These are phyloP conservation scores for Tragelaphus strepsiceros DNA, from an alignment of 2,113 vertebrate genomes.

Conservation along the genomic window DNA sequence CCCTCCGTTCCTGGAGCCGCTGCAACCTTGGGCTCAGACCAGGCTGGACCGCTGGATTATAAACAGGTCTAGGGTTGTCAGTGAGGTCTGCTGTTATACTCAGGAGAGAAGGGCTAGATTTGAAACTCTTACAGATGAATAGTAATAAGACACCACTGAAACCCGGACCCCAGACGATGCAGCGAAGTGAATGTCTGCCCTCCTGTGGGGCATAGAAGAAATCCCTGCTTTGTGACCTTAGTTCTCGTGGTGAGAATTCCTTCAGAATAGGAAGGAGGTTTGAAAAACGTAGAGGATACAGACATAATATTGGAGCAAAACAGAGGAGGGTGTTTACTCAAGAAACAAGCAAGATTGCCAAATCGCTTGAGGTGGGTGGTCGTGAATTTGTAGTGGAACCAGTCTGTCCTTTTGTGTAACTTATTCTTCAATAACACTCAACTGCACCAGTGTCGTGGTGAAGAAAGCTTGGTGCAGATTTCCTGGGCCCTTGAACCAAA, in stretches of 20 bases:
- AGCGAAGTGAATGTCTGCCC: background rate
- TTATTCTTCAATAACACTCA: background rate
- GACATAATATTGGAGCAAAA: background rate
- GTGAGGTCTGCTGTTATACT: rapidly evolving
- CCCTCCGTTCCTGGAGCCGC: background rate
- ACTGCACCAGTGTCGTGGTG: rapidly evolving
- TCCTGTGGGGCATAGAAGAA: background rate
- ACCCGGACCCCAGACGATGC: background rate
- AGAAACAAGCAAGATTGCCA: background rate
- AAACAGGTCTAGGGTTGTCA: background rate
- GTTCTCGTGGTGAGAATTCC: background rate
- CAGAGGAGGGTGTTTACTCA: background rate
- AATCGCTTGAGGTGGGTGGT: background rate
- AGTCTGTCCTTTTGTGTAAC: background rate
- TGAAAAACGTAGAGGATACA: background rate
- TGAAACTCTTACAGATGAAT: background rate
- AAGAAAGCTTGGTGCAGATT: background rate
- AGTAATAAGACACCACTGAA: background rate
- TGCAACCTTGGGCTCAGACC: background rate
- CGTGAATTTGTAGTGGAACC: background rate
- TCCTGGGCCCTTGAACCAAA: background rate
- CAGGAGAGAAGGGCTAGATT: background rate
- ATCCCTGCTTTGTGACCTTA: background rate
- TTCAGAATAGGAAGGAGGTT: background rate
- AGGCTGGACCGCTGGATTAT: background rate